These are phyloP conservation scores for Chlamydotis undulata DNA, from an alignment of 2,113 vertebrate genomes.

Conservation along the genomic window DNA sequence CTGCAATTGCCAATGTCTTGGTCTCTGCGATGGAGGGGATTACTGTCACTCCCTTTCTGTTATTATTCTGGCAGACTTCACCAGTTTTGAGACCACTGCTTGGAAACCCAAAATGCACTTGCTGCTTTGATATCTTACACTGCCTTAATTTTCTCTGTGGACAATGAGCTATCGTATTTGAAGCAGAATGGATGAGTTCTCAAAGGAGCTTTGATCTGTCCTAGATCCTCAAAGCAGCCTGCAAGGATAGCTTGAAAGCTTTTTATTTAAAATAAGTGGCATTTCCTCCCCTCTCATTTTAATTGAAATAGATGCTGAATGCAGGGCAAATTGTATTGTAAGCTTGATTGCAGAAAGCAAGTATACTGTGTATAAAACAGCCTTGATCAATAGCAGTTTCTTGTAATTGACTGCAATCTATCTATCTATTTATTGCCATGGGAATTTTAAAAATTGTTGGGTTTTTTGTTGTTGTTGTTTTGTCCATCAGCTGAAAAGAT, in stretches of 20 bases:
- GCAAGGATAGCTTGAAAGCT: slow-evolving; percentile 61
- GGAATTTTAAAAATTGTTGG: background rate
- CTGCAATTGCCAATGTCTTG: background rate
- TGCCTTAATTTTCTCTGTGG: background rate
- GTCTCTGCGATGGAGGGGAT: background rate
- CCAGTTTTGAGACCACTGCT: background rate
- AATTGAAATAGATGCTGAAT: slow-evolving; percentile 70
- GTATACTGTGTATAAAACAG: background rate
- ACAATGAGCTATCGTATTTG: slow-evolving; percentile 23
- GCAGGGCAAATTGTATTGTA: slow-evolving; percentile 52
- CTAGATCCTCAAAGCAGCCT: slow-evolving; percentile 56
- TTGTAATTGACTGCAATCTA: slow-evolving; percentile 42
- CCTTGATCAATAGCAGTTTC: slow-evolving; percentile 60
- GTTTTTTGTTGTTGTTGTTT: background rate
- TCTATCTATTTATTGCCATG: background rate
- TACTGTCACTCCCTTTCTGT: background rate
- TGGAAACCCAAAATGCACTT: background rate
- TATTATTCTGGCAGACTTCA: slow-evolving; percentile 44
- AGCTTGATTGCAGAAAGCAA: slow-evolving; percentile 19
- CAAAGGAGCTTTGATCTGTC: slow-evolving; percentile 72
- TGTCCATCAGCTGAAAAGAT: background rate
- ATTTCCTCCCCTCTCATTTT: slow-evolving; percentile 64
- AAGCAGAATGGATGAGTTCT: slow-evolving; percentile 52
- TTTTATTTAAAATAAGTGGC: slow-evolving; percentile 71
- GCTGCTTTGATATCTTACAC: slow-evolving; percentile 33